Evolutionary conservation across 2,797 vertebrate species (phyloP), one percentile per base, ranked within the genome.

Genomic region (Danio albolineatus): DNA sequence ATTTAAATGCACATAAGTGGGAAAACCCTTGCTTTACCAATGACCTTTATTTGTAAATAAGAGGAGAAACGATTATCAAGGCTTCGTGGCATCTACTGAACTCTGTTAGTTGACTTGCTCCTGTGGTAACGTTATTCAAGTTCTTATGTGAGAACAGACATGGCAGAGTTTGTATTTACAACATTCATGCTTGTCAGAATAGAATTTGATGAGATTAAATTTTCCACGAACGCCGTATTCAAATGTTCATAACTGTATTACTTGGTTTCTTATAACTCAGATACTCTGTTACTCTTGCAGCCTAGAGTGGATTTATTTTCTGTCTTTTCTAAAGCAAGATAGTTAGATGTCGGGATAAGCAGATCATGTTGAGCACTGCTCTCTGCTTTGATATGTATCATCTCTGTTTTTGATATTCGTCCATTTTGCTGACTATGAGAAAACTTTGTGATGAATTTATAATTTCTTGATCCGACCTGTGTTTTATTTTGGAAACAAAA

Each of bases 401-500:
- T 57, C 0, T 73, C 43, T 43, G 17, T 59, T 38, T 61, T 38
- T 74, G 0, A 38, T 49, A 7, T 48, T 43, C 21, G 36, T 73
- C 44, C 43, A 51, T 74, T 39, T 44, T 1, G 17, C 44, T 74
- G 44, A 38, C 21, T 49, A 1, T n/a, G 28, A 60, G 28, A 39
- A 0, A 61, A 74, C 57, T 74, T 71, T 72, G 12, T 39, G 10
- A 53, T 79, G 51, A 6, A 64, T 46, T 56, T 41, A 10, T 36
- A n/a, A 46, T 57, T 46, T 46, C 19, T 36, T 57, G 83, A 60
- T 67, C 17, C 17, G 70, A 54, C 61, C 5, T 44, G 64, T 64
- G 65, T 73, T 51, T 51, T 56, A 79, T 82, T 64, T 79, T 77
- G 76, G 64, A 49, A 73, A 82, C 82, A 81, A 82, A 87, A 79